A percentile compares a stretch with the other conserved stretches of the same genome.
These are phyloP conservation scores for Mythimna loreyi DNA, from an alignment of 2,888 invertebrate species.

Conservation along the genomic window DNA sequence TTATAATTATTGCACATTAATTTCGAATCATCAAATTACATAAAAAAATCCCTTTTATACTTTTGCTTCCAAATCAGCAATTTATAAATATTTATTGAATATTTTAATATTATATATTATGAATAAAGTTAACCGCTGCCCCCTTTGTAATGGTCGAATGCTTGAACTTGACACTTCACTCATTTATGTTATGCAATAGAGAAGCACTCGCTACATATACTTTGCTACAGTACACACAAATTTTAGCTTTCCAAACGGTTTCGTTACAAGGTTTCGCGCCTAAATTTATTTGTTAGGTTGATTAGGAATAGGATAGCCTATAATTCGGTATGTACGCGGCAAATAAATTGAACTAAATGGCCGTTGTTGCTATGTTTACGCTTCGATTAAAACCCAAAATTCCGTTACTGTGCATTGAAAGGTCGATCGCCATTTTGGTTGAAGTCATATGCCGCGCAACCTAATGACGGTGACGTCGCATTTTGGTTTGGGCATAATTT, in stretches of 20 bases:
- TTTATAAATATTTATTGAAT: background rate
- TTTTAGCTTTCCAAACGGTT: background rate
- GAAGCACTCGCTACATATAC: conserved; percentile 21
- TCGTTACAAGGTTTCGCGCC: too few relatives aligned
- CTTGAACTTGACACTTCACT: conserved; percentile 33
- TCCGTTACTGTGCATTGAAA: too few relatives aligned
- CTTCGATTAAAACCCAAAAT: too few relatives aligned
- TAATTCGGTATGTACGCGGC: background rate
- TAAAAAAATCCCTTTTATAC: background rate
- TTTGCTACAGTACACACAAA: conserved; percentile 8
- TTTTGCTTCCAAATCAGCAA: background rate
- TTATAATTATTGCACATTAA: too few relatives aligned
- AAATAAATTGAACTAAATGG: too few relatives aligned
- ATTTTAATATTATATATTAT: background rate
- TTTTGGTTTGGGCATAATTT: too few relatives aligned
- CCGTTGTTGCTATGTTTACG: too few relatives aligned
- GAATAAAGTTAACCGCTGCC: conserved; percentile 1
- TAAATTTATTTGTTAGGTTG: background rate
- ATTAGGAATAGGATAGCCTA: background rate
- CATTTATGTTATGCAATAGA: background rate
- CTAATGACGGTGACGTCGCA: too few relatives aligned
- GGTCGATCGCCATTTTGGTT: too few relatives aligned
- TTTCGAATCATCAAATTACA: too few relatives aligned
- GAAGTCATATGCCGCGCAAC: too few relatives aligned
- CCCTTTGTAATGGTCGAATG: conserved; percentile 13